These are phyloP conservation scores for Pseudobourletiella spinata DNA, from an alignment of 1,140 invertebrate species.

Conservation along the genomic window DNA sequence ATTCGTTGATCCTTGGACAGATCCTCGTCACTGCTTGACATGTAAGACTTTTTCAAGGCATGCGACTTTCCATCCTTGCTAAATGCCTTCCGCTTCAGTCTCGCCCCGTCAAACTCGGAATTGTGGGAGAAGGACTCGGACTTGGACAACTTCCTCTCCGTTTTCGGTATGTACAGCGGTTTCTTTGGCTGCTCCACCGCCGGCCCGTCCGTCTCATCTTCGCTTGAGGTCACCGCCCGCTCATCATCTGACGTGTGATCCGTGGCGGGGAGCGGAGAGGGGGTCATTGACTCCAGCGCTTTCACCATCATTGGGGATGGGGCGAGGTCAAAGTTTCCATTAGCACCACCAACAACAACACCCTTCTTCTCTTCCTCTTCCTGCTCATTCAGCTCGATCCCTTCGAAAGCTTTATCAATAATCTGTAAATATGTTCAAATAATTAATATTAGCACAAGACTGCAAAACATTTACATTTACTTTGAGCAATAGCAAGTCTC, in stretches of 20 bases:
- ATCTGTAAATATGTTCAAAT: not conserved
- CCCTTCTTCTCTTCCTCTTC: no score
- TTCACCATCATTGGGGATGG: constrained; percentile 10
- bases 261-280: not conserved
- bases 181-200: not conserved
- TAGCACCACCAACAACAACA: not conserved
- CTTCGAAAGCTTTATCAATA: constrained; percentile 16
- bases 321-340: constrained; percentile 14
- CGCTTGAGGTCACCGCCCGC: not conserved
- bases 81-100: constrained; percentile 22
- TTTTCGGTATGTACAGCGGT: not conserved
- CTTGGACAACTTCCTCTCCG: constrained; percentile 25
- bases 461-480: not conserved
- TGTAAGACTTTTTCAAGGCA: constrained; percentile 2
- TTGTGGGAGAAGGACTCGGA: constrained; percentile 35
- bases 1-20: not conserved
- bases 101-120: constrained; percentile 28
- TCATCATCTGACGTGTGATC: not conserved
- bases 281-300: not conserved
- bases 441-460: not conserved
- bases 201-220: not conserved
- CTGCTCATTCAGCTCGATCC: not conserved
- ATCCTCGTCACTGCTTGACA: constrained; percentile 26
- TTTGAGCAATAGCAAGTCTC: not conserved
- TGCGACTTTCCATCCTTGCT: not conserved